phyloP scores from a whole-genome alignment of 2,888 invertebrate genomes.

The Oeneis ivallda region DNA sequence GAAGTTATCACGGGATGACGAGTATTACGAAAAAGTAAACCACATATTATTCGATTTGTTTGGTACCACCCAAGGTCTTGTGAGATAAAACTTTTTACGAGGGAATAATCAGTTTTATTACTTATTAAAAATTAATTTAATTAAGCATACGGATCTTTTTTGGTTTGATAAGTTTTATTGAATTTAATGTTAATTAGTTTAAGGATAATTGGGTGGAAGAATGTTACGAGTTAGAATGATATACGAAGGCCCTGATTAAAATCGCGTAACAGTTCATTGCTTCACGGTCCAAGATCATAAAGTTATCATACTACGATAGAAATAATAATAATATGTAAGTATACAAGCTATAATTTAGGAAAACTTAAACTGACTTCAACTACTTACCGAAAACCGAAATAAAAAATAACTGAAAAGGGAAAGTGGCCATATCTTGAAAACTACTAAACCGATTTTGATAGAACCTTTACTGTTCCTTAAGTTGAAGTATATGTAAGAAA shows the following conservation, averaged over 20 bases:
- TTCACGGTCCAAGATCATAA: no score
- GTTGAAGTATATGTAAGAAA: no score
- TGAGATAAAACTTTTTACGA: conserved; percentile 40
- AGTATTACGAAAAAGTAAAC: conserved; percentile 47
- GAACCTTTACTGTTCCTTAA: no score
- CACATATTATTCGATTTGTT: conserved; percentile 44
- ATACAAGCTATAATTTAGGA: no score
- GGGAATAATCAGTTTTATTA: conserved; percentile 18
- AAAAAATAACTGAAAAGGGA: no score
- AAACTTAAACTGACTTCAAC: no score
- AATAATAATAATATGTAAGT: no score
- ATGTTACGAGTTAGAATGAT: not conserved
- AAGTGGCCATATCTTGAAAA: no score
- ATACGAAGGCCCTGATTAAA: not conserved
- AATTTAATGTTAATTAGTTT: conserved; percentile 16
- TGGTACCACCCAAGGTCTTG: conserved; percentile 42
- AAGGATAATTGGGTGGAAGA: conserved; percentile 6
- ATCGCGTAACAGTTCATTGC: not conserved
- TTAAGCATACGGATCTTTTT: conserved; percentile 19
- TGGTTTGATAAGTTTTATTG: conserved; percentile 14
- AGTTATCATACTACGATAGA: no score
- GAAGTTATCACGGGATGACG: conserved; percentile 43
- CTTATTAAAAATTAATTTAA: conserved; percentile 18
- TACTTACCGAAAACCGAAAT: no score
- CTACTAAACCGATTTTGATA: not conserved